Percentiles rank a stretch among this genome's conserved stretches.
These are phyloP conservation scores for Pomatostomus ruficeps DNA, from an alignment of 2,113 vertebrate genomes.

Conservation along the genomic window DNA sequence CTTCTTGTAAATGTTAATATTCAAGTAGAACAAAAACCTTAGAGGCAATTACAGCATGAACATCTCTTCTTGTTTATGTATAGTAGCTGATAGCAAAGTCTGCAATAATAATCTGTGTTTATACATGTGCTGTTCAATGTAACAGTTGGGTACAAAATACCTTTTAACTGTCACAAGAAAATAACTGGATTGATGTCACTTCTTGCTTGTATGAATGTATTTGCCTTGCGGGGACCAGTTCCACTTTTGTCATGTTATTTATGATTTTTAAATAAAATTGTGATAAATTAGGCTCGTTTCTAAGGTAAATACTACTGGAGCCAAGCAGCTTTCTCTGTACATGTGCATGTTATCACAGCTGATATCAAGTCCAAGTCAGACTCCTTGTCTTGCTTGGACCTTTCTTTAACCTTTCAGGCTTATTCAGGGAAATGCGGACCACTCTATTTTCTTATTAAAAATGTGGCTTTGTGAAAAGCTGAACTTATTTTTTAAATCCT, in stretches of 20 bases:
- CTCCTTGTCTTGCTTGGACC: conserved; percentile 29
- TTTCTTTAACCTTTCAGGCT: conserved; percentile 56
- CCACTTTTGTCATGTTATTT: conserved; percentile 10
- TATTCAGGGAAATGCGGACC: conserved; percentile 2
- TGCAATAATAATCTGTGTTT: conserved; percentile 43
- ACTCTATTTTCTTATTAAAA: background rate
- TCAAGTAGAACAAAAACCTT: conserved; percentile 21
- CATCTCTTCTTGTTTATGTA: conserved; percentile 51
- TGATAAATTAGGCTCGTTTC: conserved; percentile 51
- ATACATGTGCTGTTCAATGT: background rate
- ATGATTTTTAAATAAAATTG: conserved; percentile 53
- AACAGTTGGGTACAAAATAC: background rate
- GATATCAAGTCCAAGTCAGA: conserved; percentile 37
- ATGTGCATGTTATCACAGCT: conserved; percentile 53
- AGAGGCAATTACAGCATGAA: conserved; percentile 38
- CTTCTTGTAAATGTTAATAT: conserved; percentile 36
- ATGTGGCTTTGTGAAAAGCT: background rate
- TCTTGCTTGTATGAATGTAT: background rate
- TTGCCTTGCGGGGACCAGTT: conserved; percentile 46
- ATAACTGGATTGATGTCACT: conserved; percentile 11
- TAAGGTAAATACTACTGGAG: conserved; percentile 44
- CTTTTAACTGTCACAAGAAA: conserved; percentile 24
- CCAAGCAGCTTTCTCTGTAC: conserved; percentile 43
- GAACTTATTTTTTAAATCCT: background rate
- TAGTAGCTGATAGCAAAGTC: conserved; percentile 49